phyloP scores from a whole-genome alignment of 1,140 invertebrate genomes.

The Drosophila micromelanica region DNA sequence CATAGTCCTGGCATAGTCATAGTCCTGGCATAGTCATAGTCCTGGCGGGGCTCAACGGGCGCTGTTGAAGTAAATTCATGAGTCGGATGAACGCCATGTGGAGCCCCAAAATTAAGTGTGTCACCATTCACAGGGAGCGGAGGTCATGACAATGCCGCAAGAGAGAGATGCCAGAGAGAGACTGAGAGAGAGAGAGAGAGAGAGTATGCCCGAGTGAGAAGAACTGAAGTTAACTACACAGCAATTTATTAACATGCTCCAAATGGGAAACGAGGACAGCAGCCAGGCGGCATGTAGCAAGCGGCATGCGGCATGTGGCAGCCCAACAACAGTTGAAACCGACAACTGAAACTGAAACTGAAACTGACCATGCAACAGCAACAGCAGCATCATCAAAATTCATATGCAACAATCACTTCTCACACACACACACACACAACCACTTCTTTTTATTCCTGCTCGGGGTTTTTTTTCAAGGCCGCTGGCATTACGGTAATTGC shows the following conservation, averaged over 20 bases:
- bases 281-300: slow-evolving; percentile 1
- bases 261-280: slow-evolving; percentile 38
- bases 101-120: slow-evolving; percentile 48
- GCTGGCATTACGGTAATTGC: slow-evolving; percentile 75
- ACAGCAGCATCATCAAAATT: slow-evolving; percentile 36
- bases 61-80: slow-evolving; percentile 55
- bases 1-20: slow-evolving; percentile 7
- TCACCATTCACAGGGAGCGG: slow-evolving; percentile 20
- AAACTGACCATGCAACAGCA: slow-evolving; percentile 20
- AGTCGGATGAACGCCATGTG: slow-evolving; percentile 43
- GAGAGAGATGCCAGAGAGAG: background rate
- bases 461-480: slow-evolving; percentile 57
- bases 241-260: slow-evolving; percentile 33
- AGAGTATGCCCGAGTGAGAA: background rate
- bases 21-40: slow-evolving; percentile 9
- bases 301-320: slow-evolving; percentile 12
- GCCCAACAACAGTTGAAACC: slow-evolving; percentile 12
- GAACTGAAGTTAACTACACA: slow-evolving; percentile 47
- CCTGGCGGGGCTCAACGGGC: background rate
- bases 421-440: slow-evolving; percentile 11
- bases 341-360: background rate
- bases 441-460: background rate
- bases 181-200: background rate
- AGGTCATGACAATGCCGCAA: slow-evolving; percentile 4
- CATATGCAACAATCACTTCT: slow-evolving; percentile 37